Base-by-base conservation (phyloP, 1,140 invertebrate species). In the Formica selysi region DNA sequence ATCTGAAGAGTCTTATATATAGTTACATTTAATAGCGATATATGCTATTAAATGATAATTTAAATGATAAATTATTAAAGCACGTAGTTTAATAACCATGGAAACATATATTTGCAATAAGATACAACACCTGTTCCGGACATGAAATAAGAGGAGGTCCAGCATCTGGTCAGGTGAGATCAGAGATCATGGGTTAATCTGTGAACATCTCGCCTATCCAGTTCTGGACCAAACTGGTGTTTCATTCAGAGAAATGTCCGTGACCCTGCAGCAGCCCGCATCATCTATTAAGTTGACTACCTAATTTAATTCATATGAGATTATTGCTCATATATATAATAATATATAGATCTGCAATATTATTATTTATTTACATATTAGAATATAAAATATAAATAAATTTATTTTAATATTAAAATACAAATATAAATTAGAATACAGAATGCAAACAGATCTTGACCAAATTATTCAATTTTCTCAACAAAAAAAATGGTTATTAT, bases 161-260 rank as follows among this genome's bases (percentile, higher is more conserved):
- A 94, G 93, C 92, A 93, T 94, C 91, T 90, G 29, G 88, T 91
- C 89, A 92, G 88, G 89, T 92, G 87, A 91, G 93, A 92, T 93
- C 91, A 93, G 62, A 93, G 93, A 92, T 93, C 92, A 91, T 62
- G 44, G 85, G 84, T 91, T 90, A 90, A 89, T 92, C 89, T 87
- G 79, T n/a, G 16, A 88, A 61, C 85, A 86, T 91, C 91, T 89
- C 48, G 93, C 90, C 70, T 70, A 65, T 93, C 94, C 92, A 90
- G 94, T 95, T 93, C 88, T 93, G 93, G 93, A 92, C 92, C 93
- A 90, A 29, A 74, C 48, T 51, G 48, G 85, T 48, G 84, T 78
- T 83, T 51, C 67, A 71, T 90, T 84, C 44, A 65, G 76, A 87
- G 79, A 83, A 89, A 88, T 85, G 70, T 59, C 48, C 7, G 68